Evolutionary conservation across 2,888 invertebrate species (phyloP).

Genomic region (Athrips mouffetella): DNA sequence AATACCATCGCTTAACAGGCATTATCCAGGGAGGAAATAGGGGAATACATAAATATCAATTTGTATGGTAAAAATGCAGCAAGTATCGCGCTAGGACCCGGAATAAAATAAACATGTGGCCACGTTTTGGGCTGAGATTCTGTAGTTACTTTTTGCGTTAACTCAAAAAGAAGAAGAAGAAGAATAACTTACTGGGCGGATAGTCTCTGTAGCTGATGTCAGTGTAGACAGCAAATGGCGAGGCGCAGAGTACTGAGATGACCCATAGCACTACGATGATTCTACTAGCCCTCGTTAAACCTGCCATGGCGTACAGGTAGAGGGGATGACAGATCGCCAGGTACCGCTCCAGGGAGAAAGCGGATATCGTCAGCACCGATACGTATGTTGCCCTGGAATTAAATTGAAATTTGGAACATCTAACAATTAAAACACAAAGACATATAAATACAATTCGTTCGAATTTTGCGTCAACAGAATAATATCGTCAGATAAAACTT

Average conservation of each 20-base stretch:
- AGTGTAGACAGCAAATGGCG: slow-evolving; percentile 86
- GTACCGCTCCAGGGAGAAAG: slow-evolving; percentile 93
- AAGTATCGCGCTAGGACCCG: no score
- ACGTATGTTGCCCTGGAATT: slow-evolving; percentile 89
- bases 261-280: slow-evolving; percentile 89
- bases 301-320: slow-evolving; percentile 89
- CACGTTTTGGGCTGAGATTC: no score
- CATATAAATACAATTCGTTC: no score
- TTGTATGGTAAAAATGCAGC: no score
- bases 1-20: no score
- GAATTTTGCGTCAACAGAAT: no score
- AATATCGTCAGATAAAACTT: no score
- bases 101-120: no score
- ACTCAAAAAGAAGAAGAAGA: not conserved
- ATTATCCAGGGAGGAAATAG: no score
- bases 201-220: slow-evolving; percentile 85
- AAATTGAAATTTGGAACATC: not conserved
- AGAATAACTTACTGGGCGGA: slow-evolving; percentile 80
- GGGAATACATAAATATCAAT: no score
- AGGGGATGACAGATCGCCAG: slow-evolving; percentile 91
- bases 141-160: no score
- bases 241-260: slow-evolving; percentile 85
- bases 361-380: slow-evolving; percentile 93
- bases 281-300: slow-evolving; percentile 84
- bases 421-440: not conserved